Evolutionary conservation across 2,113 vertebrate genomes (phyloP), one percentile per base, ranked within the genome.

Genomic region (Myiopsitta monachus): DNA sequence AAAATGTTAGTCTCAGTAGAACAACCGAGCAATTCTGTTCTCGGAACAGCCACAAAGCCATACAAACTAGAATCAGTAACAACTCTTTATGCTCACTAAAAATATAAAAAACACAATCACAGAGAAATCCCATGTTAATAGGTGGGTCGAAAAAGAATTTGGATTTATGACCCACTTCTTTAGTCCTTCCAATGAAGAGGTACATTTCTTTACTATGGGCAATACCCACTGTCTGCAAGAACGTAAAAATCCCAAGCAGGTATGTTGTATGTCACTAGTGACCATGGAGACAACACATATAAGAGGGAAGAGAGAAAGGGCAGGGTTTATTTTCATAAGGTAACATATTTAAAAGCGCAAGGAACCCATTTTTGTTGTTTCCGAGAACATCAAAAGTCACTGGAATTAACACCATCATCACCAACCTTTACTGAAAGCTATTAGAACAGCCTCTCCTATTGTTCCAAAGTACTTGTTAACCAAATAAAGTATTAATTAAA

Each of bases 311-410:
- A 44, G 31, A 36, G 27, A 67, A 79, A 79, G 11, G 23, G 27
- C 27, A 51, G 7, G 21, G 38, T 79, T 73, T 67, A 68, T 30
- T 85, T 64, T 73, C 26, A 41, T 19, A 6, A 74, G 38, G 76
- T 46, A 39, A 28, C 9, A 1, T 26, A 68, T 22, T 62, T 39
- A 68, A 79, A 74, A 51, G 18, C 17, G 16, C 4, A 8, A 69
- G 19, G 49, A 46, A 36, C 22, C 27, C 7, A 33, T 36, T 79
- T 80, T 88, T 46, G 21, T 73, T 74, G 54, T 36, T 79, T 59
- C 30, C 0, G 2, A 41, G n/a, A 70, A 51, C 41, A 38, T 22
- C 1, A 0, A 3, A 67, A 44, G 63, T 41, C n/a, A 44, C 39
- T 38, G 39, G 31, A 52, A 80, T 61, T 61, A 82, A 82, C 14